phyloP scores from a whole-genome alignment of 2,113 vertebrate genomes.

The Ondatra zibethicus region DNA sequence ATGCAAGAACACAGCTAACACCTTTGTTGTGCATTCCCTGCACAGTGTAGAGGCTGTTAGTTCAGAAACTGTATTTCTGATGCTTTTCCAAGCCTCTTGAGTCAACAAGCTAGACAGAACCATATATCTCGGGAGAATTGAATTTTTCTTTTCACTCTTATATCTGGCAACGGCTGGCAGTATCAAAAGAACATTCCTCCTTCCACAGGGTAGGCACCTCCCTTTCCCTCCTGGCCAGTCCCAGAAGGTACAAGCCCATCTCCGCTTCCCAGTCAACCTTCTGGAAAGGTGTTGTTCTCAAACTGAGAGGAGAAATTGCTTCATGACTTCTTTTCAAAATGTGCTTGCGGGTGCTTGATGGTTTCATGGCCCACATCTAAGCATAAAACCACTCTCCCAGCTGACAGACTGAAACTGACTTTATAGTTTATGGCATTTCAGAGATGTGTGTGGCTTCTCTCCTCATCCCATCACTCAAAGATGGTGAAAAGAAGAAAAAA shows the following conservation, averaged over 20 bases:
- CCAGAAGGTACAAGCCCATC: conserved; percentile 53
- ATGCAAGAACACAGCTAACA: background rate
- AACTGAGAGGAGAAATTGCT: conserved; percentile 53
- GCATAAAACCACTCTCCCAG: background rate
- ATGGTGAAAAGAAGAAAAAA: background rate
- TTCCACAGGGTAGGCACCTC: conserved; percentile 49
- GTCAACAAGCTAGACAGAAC: conserved; percentile 66
- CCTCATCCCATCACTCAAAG: conserved; percentile 24
- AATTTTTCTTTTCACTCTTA: conserved; percentile 31
- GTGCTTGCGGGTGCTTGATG: conserved; percentile 11
- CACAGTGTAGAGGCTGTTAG: background rate
- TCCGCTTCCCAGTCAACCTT: conserved; percentile 17
- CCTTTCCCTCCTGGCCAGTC: conserved; percentile 42
- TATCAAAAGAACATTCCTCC: conserved; percentile 71
- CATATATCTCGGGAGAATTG: conserved; percentile 65
- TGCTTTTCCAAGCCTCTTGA: conserved; percentile 68
- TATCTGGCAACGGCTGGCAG: conserved; percentile 66
- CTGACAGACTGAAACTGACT: conserved; percentile 40
- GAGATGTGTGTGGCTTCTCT: conserved; percentile 53
- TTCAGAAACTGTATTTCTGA: conserved; percentile 50
- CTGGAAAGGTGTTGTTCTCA: conserved; percentile 62
- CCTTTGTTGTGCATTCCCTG: background rate
- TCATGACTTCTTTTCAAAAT: conserved; percentile 16
- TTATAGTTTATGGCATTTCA: conserved; percentile 68
- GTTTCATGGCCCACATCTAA: conserved; percentile 4